phyloP scores from a whole-genome alignment of 1,140 invertebrate species.

The Neuroterus valhalla region DNA sequence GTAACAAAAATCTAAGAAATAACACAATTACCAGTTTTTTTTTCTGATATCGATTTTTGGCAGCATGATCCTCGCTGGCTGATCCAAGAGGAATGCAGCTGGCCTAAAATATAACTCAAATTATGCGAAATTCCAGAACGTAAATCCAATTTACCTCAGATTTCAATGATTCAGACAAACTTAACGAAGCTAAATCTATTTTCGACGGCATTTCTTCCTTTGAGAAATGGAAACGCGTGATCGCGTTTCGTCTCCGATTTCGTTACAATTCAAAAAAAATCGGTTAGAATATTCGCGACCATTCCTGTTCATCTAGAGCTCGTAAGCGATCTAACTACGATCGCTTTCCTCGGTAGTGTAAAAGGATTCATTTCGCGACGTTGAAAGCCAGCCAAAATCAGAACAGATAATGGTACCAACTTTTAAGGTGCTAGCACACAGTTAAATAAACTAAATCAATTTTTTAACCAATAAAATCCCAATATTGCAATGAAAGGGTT shows the following conservation, averaged over 20 bases:
- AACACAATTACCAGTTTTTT: no score
- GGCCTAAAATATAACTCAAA: neutral
- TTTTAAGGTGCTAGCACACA: slow-evolving; percentile 47
- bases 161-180: no score
- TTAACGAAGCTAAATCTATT: neutral
- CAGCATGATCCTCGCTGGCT: neutral
- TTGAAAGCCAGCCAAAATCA: slow-evolving; percentile 44
- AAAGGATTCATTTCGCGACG: slow-evolving; percentile 53
- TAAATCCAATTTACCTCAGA: neutral
- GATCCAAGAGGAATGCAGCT: neutral
- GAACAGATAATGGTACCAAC: slow-evolving; percentile 55
- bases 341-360: slow-evolving; percentile 8
- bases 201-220: no score
- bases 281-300: neutral
- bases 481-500: slow-evolving; percentile 34
- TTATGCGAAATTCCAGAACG: neutral
- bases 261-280: neutral
- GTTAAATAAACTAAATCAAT: slow-evolving; percentile 36
- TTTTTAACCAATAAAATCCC: slow-evolving; percentile 33
- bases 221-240: no score
- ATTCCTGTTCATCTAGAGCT: slow-evolving; percentile 32
- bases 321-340: slow-evolving; percentile 27
- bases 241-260: neutral
- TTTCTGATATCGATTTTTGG: no score
- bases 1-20: neutral